These are phyloP conservation scores for Conomelus anceps DNA, from an alignment of 2,888 invertebrate genomes.

Conservation along the genomic window DNA sequence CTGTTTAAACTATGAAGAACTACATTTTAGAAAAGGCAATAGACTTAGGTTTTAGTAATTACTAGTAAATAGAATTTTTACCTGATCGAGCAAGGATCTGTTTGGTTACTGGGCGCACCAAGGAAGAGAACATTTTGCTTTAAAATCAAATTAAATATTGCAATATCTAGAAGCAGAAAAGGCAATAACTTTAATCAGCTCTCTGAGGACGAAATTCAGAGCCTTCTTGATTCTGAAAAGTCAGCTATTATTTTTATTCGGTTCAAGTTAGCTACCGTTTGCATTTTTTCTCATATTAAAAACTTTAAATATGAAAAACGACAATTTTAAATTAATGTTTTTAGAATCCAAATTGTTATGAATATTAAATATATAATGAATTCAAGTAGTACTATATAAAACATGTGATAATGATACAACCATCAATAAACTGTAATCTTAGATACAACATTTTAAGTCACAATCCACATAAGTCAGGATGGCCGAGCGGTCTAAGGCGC, in stretches of 20 bases:
- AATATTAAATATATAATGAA: too few species aligned
- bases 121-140: not conserved
- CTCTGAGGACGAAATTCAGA: not conserved
- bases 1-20: too few species aligned
- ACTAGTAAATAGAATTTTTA: not conserved
- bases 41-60: too few species aligned
- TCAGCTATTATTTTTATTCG: too few species aligned
- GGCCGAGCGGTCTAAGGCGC: conserved; percentile 88
- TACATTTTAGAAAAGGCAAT: not conserved
- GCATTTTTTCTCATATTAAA: too few species aligned
- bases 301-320: too few species aligned
- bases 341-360: too few species aligned
- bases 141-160: not conserved
- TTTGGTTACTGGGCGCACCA: not conserved
- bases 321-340: too few species aligned
- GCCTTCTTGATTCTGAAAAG: not conserved
- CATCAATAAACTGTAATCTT: not conserved
- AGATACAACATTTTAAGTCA: not conserved
- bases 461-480: conserved; percentile 55
- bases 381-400: too few species aligned
- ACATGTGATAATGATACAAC: too few species aligned
- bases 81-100: not conserved
- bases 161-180: not conserved
- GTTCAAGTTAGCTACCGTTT: too few species aligned
- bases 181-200: not conserved